Evolutionary conservation across 2,797 vertebrate species (phyloP).

Genomic region (Siniperca undulata): DNA sequence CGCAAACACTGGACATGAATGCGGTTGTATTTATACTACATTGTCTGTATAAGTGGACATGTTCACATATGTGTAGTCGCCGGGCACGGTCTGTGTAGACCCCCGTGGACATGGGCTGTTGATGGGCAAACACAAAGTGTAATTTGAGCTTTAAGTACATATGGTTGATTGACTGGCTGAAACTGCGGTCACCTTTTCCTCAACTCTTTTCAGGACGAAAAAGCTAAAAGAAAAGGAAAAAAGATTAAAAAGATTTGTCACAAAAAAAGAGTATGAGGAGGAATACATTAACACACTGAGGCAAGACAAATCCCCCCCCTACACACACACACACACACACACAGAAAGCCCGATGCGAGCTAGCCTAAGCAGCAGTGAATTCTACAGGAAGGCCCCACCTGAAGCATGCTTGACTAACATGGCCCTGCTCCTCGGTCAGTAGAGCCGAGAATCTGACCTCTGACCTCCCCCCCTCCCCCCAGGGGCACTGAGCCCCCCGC

Average conservation of each 20-base stretch:
- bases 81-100: too few species aligned
- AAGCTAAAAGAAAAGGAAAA: neutral
- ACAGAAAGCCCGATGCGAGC: conserved; percentile 38
- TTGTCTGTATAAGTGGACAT: neutral
- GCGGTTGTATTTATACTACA: neutral
- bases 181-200: neutral
- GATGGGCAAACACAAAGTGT: neutral
- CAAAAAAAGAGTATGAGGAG: neutral
- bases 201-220: neutral
- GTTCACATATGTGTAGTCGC: neutral
- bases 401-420: conserved; percentile 64
- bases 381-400: conserved; percentile 63
- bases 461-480: conserved; percentile 64
- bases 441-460: conserved; percentile 60
- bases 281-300: neutral
- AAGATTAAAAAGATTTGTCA: neutral
- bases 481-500: conserved; percentile 57
- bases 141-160: neutral
- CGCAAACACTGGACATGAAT: neutral
- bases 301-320: neutral
- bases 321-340: neutral
- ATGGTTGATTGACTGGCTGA: neutral
- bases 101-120: neutral
- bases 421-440: conserved; percentile 47
- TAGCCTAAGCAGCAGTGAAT: conserved; percentile 38